Base-by-base conservation (phyloP, 2,888 invertebrate species). In the Epinotia demarniana region DNA sequence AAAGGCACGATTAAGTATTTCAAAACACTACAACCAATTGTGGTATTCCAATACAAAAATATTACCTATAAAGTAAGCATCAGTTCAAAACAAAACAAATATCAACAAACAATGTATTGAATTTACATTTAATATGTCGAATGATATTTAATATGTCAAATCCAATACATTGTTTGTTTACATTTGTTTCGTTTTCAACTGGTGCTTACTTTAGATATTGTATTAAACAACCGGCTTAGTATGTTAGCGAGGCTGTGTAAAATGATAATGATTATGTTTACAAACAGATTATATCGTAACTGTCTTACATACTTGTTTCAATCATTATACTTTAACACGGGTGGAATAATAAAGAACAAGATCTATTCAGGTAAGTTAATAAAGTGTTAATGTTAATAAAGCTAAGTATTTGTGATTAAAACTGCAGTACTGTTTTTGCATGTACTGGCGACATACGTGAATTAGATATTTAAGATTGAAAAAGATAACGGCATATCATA, bases 381-480 rank as follows among this genome's bases (percentile, higher is more conserved):
- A 33, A 55, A 53, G n/a, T n/a, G n/a, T n/a, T n/a, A 67, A 61
- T 12, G 57, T 18, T 63, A 55, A 53, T 39, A 58, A 70, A 74
- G 74, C 69, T 23, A n/a, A n/a, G n/a, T n/a, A 58, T 63, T 55
- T 55, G 18, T 64, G 33, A 66, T 64, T 55, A 19, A 27, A 71
- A 71, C 18, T 66, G 53, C 60, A 66, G 55, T 66, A 57, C 58
- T 64, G 49, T 39, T 13, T n/a, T 55, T 71, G 75, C 75, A 62
- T 61, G 66, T 55, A 80, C 81, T 82, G 82, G 80, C 81, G 80
- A 73, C 77, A 75, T 75, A 68, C 76, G 73, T 66, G 8, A 58
- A 33, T 58, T 57, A 73, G 27, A 71, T 77, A 63, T 46, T 72
- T 67, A 64, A 72, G 73, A 53, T 72, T 77, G 27, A 27, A 73